phyloP scores from a whole-genome alignment of 2,797 vertebrate species.

The Urophycis tenuis region DNA sequence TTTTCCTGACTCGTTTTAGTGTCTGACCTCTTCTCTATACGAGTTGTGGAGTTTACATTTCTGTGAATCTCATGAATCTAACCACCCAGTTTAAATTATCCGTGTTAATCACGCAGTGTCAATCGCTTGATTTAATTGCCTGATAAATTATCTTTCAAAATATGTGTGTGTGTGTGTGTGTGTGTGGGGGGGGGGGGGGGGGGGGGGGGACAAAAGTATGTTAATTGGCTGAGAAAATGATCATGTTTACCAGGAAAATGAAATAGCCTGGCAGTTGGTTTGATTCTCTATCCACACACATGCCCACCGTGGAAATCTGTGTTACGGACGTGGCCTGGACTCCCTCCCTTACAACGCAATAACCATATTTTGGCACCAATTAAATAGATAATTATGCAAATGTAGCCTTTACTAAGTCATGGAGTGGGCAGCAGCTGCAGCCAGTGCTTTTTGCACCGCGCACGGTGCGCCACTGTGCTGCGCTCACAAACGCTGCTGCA shows the following conservation, averaged over 20 bases:
- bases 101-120: slow-evolving; percentile 37
- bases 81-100: background rate
- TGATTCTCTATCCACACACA: slow-evolving; percentile 62
- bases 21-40: background rate
- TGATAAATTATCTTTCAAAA: slow-evolving; percentile 48
- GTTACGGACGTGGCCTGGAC: slow-evolving; percentile 64
- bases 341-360: slow-evolving; percentile 62
- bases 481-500: background rate
- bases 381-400: slow-evolving; percentile 80
- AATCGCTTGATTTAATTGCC: slow-evolving; percentile 43
- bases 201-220: slow-evolving; percentile 52
- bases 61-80: background rate
- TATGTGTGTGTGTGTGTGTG: background rate
- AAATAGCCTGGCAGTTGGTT: slow-evolving; percentile 69
- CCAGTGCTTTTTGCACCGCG: slow-evolving; percentile 23
- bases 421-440: slow-evolving; percentile 67
- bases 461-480: background rate
- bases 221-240: slow-evolving; percentile 67
- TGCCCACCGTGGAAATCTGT: slow-evolving; percentile 57
- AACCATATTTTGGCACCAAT: slow-evolving; percentile 66
- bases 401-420: slow-evolving; percentile 79
- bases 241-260: slow-evolving; percentile 69
- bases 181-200: background rate
- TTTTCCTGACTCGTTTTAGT: slow-evolving; percentile 25
- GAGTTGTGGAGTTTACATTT: background rate